Percentiles rank a stretch among this genome's conserved stretches.
Conservation (phyloP, 2,113 vertebrate genomes). For the Ophthalmolycus amberensis region DNA sequence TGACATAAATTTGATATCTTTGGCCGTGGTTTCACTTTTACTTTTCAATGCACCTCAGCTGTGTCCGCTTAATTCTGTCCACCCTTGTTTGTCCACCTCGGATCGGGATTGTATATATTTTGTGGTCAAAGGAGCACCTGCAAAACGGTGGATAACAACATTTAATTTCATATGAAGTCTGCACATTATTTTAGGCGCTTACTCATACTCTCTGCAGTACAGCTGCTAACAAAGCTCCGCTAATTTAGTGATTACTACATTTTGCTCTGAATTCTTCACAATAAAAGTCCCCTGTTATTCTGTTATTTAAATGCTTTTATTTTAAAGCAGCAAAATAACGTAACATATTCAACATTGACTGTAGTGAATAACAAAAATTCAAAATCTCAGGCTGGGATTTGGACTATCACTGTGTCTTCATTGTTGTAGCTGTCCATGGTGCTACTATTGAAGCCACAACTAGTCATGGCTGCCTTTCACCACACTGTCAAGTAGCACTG, state of each 20-base stretch:
- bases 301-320: neutral
- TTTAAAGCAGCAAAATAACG: neutral
- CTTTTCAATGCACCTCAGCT: neutral
- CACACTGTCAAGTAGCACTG: conserved; percentile 20
- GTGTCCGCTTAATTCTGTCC: too few relatives aligned
- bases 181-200: too few relatives aligned
- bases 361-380: neutral
- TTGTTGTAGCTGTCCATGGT: conserved; percentile 58
- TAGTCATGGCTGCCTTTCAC: conserved; percentile 26
- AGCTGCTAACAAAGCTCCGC: neutral
- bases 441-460: conserved; percentile 53
- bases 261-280: neutral
- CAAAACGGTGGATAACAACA: neutral
- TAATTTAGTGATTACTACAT: neutral
- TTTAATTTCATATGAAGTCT: neutral
- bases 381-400: neutral
- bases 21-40: too few relatives aligned
- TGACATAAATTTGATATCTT: too few relatives aligned
- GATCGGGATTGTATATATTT: too few relatives aligned
- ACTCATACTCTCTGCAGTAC: neutral
- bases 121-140: too few relatives aligned
- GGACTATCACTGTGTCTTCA: neutral
- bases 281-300: neutral
- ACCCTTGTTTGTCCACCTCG: too few relatives aligned
- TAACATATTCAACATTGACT: neutral